Percentiles rank a stretch among this genome's conserved stretches.
These are phyloP conservation scores for Myotis planiceps DNA, from an alignment of 2,797 vertebrate species.

Conservation along the genomic window DNA sequence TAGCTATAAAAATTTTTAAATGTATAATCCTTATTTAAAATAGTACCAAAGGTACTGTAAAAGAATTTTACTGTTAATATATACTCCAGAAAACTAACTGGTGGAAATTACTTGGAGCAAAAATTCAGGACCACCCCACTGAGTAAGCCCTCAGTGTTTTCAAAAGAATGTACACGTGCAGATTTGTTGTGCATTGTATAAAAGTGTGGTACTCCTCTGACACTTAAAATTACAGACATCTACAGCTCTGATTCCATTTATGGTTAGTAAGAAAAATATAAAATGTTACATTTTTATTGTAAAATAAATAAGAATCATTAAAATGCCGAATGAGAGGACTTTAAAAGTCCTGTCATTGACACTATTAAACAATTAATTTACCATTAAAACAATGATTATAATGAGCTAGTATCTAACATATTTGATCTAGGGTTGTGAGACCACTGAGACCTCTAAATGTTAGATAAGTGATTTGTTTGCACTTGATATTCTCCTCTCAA, in stretches of 20 bases:
- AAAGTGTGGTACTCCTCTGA: background rate
- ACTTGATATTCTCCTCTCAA: constrained; percentile 59
- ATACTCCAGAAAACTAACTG: constrained; percentile 29
- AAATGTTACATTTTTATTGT: constrained; percentile 40
- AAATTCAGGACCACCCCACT: constrained; percentile 52
- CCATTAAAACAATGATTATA: constrained; percentile 64
- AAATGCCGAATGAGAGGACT: constrained; percentile 45
- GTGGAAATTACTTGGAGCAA: constrained; percentile 41
- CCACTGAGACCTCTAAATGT: constrained; percentile 43
- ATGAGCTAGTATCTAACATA: constrained; percentile 47
- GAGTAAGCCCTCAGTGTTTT: background rate
- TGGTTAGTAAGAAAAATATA: constrained; percentile 46
- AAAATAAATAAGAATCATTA: constrained; percentile 54
- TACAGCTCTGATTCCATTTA: constrained; percentile 23
- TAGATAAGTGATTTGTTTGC: constrained; percentile 44
- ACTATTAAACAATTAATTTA: constrained; percentile 55
- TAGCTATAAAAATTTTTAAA: constrained; percentile 39
- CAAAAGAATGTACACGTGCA: constrained; percentile 3
- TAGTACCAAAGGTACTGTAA: constrained; percentile 54
- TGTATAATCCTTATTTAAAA: constrained; percentile 59
- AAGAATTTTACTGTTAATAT: constrained; percentile 8
- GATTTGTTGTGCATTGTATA: background rate
- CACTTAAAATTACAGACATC: constrained; percentile 1
- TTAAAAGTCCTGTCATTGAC: constrained; percentile 5
- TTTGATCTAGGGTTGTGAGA: constrained; percentile 18